Evolutionary conservation across 92 coral and sea anemone genomes (phyloP).

Genomic region (Bergia sp.): DNA sequence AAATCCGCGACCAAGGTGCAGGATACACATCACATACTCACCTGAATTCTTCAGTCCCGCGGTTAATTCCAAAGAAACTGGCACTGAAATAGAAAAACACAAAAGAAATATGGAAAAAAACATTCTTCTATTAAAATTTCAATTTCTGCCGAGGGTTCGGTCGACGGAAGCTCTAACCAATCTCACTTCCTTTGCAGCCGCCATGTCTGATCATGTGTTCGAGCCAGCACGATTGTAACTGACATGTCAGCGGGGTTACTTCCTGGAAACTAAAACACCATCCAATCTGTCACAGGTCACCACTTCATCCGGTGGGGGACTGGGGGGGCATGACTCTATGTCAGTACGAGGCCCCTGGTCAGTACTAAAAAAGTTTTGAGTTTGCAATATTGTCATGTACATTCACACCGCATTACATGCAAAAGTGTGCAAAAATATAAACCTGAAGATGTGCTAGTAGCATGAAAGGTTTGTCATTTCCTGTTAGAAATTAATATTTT

Average conservation of each 20-base stretch:
- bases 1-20: no score
- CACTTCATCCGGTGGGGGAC: neutral
- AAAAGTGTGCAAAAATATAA: no score
- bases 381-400: no score
- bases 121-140: neutral
- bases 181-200: conserved; percentile 39
- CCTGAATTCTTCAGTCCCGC: neutral
- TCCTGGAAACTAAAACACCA: neutral
- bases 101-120: neutral
- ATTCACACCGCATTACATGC: no score
- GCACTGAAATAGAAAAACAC: neutral
- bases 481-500: no score
- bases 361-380: no score
- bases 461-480: no score
- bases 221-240: conserved; percentile 27
- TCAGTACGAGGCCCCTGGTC: no score
- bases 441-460: no score
- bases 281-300: neutral
- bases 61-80: conserved; percentile 13
- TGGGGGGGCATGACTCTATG: no score
- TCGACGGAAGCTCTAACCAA: conserved; percentile 26
- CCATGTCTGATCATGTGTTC: conserved; percentile 39
- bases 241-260: neutral
- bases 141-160: neutral
- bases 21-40: neutral